A percentile compares a stretch with the other conserved stretches of the same genome.
Conservation (phyloP, 1,140 invertebrate species). For the Diploscapter pachys region DNA sequence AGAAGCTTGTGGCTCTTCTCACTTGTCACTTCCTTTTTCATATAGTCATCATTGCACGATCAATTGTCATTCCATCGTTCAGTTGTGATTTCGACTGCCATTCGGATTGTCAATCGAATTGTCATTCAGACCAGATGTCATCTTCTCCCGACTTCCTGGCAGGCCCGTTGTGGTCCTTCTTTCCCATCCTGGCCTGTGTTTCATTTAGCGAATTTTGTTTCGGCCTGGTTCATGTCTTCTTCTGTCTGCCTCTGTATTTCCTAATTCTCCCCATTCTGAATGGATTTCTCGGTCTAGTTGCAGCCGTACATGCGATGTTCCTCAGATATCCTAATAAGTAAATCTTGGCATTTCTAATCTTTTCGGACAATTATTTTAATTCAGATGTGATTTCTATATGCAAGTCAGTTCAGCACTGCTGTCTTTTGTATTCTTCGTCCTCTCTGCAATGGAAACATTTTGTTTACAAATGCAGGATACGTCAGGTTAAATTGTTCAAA, state of each 20-base stretch:
- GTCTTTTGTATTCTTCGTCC: constrained; percentile 16
- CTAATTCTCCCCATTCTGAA: constrained; percentile 14
- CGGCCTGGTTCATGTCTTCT: constrained; percentile 10
- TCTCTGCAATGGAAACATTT: constrained; percentile 21
- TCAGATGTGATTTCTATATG: constrained; percentile 21
- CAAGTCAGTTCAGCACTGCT: constrained; percentile 12
- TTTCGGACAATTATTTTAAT: neutral
- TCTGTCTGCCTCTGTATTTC: constrained; percentile 18
- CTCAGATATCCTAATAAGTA: constrained; percentile 24
- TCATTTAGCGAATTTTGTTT: constrained; percentile 3
- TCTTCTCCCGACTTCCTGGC: too few species aligned
- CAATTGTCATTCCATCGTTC: too few species aligned
- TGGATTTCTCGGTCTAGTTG: constrained; percentile 16
- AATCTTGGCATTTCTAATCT: neutral
- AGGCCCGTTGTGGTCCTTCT: too few species aligned
- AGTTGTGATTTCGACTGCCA: too few species aligned
- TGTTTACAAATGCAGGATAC: neutral
- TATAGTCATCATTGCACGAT: too few species aligned
- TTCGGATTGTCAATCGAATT: too few species aligned
- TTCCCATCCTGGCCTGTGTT: too few species aligned
- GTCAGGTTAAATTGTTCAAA: neutral
- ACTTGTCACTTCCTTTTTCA: too few species aligned
- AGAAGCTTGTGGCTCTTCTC: too few species aligned
- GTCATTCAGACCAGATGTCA: too few species aligned
- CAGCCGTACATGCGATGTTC: constrained; percentile 22